These are phyloP conservation scores for Parasteatoda lunata DNA, from an alignment of 2,888 invertebrate species.

Conservation along the genomic window DNA sequence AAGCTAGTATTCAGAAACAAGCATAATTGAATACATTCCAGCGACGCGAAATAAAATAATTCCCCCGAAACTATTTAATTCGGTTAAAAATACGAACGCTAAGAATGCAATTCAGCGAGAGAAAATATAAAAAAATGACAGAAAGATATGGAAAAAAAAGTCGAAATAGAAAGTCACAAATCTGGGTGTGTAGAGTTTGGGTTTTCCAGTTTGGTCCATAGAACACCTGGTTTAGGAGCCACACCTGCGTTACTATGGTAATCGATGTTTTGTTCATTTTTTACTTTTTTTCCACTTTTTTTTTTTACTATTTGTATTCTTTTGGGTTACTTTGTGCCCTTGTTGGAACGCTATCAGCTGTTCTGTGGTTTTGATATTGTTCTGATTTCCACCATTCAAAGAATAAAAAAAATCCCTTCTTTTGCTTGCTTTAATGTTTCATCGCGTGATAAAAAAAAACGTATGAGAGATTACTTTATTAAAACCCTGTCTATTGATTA, in stretches of 20 bases:
- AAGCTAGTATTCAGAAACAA: not conserved
- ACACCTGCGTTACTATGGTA: conserved; percentile 64
- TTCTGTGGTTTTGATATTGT: conserved; percentile 11
- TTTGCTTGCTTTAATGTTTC: too few species aligned
- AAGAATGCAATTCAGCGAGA: conserved; percentile 30
- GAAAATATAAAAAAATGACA: not conserved
- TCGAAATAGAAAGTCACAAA: conserved; percentile 28
- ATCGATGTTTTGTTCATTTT: conserved; percentile 54
- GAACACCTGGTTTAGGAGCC: conserved; percentile 64
- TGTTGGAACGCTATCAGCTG: conserved; percentile 53
- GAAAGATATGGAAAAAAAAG: conserved; percentile 7
- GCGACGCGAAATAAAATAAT: conserved; percentile 27
- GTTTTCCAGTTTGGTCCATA: conserved; percentile 39
- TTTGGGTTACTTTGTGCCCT: conserved; percentile 33
- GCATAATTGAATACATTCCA: conserved; percentile 9
- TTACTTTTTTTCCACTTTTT: conserved; percentile 11
- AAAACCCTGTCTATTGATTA: too few species aligned
- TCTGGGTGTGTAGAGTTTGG: conserved; percentile 60
- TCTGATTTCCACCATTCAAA: not conserved
- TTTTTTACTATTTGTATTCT: conserved; percentile 17
- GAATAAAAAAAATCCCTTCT: not conserved
- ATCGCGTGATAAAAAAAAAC: too few species aligned
- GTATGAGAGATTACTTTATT: too few species aligned
- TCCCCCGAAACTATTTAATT: conserved; percentile 46
- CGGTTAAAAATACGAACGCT: conserved; percentile 58